A percentile compares a stretch with the other conserved stretches of the same genome.
Evolutionary conservation across 2,888 invertebrate species (phyloP).

Genomic region (Diploptera punctata): DNA sequence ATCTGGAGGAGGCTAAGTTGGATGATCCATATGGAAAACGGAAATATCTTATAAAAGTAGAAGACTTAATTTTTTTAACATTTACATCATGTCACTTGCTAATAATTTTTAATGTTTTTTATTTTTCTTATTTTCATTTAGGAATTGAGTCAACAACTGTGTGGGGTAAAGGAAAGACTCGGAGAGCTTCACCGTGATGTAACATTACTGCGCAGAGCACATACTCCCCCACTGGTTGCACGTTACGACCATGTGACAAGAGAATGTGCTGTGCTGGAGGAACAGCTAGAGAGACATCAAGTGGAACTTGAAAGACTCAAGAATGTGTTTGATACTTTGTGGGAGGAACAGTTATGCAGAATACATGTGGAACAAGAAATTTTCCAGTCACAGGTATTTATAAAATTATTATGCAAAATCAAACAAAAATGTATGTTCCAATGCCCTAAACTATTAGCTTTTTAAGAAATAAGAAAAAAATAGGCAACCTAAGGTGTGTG

Average conservation of each 20-base stretch:
- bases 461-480: too few relatives aligned
- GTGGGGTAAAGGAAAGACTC: slow-evolving; percentile 67
- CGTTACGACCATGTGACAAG: slow-evolving; percentile 62
- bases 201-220: slow-evolving; percentile 64
- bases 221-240: slow-evolving; percentile 55
- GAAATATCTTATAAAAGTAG: too few relatives aligned
- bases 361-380: slow-evolving; percentile 74
- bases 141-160: slow-evolving; percentile 66
- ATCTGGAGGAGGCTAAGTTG: too few relatives aligned
- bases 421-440: too few relatives aligned
- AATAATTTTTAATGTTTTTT: too few relatives aligned
- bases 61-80: too few relatives aligned
- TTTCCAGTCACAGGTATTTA: slow-evolving; percentile 62
- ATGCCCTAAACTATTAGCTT: too few relatives aligned
- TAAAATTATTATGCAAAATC: too few relatives aligned
- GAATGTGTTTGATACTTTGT: slow-evolving; percentile 66
- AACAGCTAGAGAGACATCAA: slow-evolving; percentile 66
- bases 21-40: too few relatives aligned
- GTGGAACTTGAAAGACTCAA: slow-evolving; percentile 66
- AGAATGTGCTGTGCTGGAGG: slow-evolving; percentile 66
- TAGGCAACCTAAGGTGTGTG: too few relatives aligned
- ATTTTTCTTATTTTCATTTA: slow-evolving; percentile 49
- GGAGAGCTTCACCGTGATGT: slow-evolving; percentile 75
- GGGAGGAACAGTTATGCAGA: slow-evolving; percentile 76
- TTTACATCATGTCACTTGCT: too few relatives aligned